Conservation (phyloP, 1,140 invertebrate genomes). For the Drosophila pruinosa region DNA sequence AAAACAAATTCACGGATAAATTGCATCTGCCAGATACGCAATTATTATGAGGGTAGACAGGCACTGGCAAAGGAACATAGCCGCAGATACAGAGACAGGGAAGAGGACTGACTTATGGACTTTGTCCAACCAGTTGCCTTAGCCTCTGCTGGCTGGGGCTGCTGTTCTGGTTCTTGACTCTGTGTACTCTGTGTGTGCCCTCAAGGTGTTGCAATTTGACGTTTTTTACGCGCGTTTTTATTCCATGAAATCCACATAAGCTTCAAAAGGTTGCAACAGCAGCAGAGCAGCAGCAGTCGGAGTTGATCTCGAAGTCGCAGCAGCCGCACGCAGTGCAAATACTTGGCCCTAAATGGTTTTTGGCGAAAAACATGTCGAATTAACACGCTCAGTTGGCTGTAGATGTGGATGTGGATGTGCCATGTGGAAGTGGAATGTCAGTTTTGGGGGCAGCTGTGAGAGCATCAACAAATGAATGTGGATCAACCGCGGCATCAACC, state of each 20-base stretch:
- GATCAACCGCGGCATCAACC: constrained; percentile 27
- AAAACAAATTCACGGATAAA: constrained; percentile 83
- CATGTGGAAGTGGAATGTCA: constrained; percentile 9
- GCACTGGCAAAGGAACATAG: neutral
- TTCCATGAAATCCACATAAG: constrained; percentile 75
- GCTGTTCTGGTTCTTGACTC: constrained; percentile 42
- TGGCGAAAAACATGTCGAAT: constrained; percentile 81
- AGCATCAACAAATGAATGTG: constrained; percentile 4
- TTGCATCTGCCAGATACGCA: constrained; percentile 83
- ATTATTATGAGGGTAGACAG: constrained; percentile 78
- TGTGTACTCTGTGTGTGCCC: constrained; percentile 59
- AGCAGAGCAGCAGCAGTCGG: constrained; percentile 21
- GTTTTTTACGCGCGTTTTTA: constrained; percentile 81
- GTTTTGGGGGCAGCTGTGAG: constrained; percentile 9
- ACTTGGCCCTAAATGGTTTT: constrained; percentile 76
- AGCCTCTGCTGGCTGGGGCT: constrained; percentile 19
- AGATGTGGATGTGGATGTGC: constrained; percentile 21
- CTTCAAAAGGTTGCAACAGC: constrained; percentile 37
- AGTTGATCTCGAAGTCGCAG: too few species aligned
- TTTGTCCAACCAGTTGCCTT: constrained; percentile 24
- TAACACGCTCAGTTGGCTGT: constrained; percentile 77
- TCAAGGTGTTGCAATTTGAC: constrained; percentile 82
- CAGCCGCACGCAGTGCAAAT: constrained; percentile 74
- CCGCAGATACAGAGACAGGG: neutral
- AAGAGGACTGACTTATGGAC: constrained; percentile 65